A percentile compares a stretch with the other conserved stretches of the same genome.
phyloP scores from a whole-genome alignment of 2,113 vertebrate species.

The Hylia prasina region DNA sequence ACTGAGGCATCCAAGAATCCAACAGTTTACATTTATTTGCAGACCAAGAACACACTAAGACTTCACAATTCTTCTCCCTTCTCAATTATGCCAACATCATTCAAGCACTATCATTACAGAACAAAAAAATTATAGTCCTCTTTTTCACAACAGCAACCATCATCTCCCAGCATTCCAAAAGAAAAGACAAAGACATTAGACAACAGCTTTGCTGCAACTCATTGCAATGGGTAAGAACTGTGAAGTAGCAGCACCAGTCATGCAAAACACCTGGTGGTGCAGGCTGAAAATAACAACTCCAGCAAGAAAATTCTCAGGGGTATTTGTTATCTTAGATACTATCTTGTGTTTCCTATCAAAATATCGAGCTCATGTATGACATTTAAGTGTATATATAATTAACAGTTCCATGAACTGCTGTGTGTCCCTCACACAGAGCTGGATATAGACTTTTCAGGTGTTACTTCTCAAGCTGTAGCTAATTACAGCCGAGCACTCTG shows the following conservation, averaged over 20 bases:
- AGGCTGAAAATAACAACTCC: neutral
- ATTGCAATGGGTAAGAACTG: neutral
- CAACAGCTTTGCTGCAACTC: neutral
- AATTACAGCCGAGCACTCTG: neutral
- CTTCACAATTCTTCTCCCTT: neutral
- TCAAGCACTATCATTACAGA: neutral
- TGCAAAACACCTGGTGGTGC: neutral
- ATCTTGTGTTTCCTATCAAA: neutral
- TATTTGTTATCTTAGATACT: neutral
- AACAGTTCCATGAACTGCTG: neutral
- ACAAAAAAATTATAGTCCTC: accelerated
- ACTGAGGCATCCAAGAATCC: neutral
- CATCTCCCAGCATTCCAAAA: neutral
- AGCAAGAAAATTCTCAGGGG: neutral
- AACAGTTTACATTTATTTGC: neutral
- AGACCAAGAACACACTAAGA: neutral
- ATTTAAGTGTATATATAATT: neutral
- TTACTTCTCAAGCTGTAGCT: neutral
- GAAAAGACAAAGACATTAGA: neutral
- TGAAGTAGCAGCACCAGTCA: neutral
- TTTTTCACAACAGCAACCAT: neutral
- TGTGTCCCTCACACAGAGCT: neutral
- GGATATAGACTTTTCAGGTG: neutral
- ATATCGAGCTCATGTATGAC: neutral
- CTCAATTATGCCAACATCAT: neutral